Percentiles rank a stretch among this genome's conserved stretches.
phyloP scores from a whole-genome alignment of 2,888 invertebrate species.

The Dorcus parallelipipedus region DNA sequence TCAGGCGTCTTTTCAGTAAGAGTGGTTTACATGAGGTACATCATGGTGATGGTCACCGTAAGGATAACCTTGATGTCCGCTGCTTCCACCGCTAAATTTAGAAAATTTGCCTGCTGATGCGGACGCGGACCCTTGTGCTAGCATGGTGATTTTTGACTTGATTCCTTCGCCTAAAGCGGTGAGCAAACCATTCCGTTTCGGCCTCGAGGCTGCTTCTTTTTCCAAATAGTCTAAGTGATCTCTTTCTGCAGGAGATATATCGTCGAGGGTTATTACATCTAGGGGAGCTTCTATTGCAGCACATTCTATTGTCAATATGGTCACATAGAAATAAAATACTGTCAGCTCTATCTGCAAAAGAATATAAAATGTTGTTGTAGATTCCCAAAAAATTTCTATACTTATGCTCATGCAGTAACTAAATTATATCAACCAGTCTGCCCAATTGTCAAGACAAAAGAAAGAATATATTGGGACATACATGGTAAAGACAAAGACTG shows the following conservation, averaged over 20 bases:
- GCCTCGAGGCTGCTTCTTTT: slow-evolving; percentile 26
- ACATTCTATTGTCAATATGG: slow-evolving; percentile 13
- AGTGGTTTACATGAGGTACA: slow-evolving; percentile 10
- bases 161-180: slow-evolving; percentile 52
- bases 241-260: slow-evolving; percentile 34
- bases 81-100: slow-evolving; percentile 49
- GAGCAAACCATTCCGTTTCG: slow-evolving; percentile 50
- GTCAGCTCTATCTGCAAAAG: no score
- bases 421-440: no score
- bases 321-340: no score
- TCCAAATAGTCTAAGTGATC: slow-evolving; percentile 32
- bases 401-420: no score
- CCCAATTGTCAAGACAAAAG: no score
- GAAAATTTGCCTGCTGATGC: slow-evolving; percentile 51
- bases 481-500: no score
- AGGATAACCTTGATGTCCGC: slow-evolving; percentile 8
- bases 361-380: no score
- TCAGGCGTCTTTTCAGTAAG: background rate
- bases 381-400: no score
- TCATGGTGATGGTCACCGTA: slow-evolving; percentile 20
- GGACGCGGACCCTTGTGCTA: slow-evolving; percentile 57
- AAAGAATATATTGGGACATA: no score
- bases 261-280: slow-evolving; percentile 34
- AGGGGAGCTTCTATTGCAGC: slow-evolving; percentile 35
- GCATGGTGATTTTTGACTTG: slow-evolving; percentile 54